phyloP scores from a whole-genome alignment of 2,888 invertebrate species.

The Harmothoe impar region DNA sequence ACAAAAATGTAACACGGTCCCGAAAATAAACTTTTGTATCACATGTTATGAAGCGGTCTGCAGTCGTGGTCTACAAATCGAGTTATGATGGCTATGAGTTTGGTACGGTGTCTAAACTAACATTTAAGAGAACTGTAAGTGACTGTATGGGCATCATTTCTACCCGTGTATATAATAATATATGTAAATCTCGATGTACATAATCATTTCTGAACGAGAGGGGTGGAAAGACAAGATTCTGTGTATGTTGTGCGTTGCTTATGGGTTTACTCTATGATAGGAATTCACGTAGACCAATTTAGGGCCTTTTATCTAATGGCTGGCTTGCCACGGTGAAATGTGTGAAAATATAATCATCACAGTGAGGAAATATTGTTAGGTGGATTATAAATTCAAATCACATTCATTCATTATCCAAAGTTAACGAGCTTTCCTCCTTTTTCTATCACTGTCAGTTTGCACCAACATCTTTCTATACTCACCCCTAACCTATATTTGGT shows the following conservation, averaged over 20 bases:
- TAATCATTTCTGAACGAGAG: background rate
- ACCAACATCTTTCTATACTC: no score
- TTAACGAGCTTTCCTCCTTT: no score
- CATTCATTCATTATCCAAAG: no score
- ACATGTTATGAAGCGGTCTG: background rate
- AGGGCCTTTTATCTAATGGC: background rate
- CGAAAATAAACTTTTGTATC: background rate
- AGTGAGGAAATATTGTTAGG: no score
- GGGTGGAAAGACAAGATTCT: background rate
- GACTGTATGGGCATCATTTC: background rate
- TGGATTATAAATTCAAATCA: no score
- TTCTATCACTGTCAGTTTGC: no score
- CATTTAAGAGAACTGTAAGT: background rate
- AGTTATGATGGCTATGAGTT: no score
- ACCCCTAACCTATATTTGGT: no score
- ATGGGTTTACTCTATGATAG: background rate
- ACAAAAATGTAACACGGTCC: background rate
- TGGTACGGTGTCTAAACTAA: no score
- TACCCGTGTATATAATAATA: conserved; percentile 33
- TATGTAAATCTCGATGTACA: conserved; percentile 39
- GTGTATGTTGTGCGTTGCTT: background rate
- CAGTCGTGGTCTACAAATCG: no score
- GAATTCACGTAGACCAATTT: background rate
- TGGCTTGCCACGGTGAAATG: no score
- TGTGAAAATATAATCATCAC: no score